These are phyloP conservation scores for Phallusia fumigata DNA, from an alignment of 23 tunicate species.

Conservation along the genomic window DNA sequence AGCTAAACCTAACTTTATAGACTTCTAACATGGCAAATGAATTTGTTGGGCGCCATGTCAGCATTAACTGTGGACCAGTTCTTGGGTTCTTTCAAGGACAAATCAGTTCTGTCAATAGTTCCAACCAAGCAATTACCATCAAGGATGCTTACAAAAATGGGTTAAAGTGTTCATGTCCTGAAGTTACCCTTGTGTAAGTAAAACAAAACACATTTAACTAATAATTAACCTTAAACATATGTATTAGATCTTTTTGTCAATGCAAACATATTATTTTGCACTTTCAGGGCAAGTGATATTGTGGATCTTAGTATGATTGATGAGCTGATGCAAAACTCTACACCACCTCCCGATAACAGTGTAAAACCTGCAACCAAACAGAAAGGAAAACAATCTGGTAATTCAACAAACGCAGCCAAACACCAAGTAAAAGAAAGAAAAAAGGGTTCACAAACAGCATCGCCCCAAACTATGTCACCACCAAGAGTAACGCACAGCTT, in stretches of 20 bases:
- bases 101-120: conserved; percentile 49
- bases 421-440: neutral
- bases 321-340: neutral
- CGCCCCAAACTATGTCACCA: conserved; percentile 48
- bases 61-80: conserved; percentile 54
- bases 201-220: too few species aligned
- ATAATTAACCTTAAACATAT: too few species aligned
- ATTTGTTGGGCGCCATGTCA: conserved; percentile 71
- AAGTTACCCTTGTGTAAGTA: conserved; percentile 60
- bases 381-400: neutral
- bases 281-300: conserved; percentile 43
- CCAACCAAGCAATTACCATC: conserved; percentile 54
- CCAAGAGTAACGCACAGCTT: conserved; percentile 51
- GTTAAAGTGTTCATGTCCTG: conserved; percentile 40
- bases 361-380: neutral
- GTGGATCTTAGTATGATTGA: conserved; percentile 71
- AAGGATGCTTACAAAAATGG: conserved; percentile 56
- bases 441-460: neutral
- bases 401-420: neutral
- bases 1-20: neutral
- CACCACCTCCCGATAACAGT: neutral
- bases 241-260: neutral
- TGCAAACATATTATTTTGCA: neutral
- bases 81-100: conserved; percentile 70
- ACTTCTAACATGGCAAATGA: conserved; percentile 37